Evolutionary conservation across 2,113 vertebrate genomes (phyloP).

Genomic region (Sitta europaea): DNA sequence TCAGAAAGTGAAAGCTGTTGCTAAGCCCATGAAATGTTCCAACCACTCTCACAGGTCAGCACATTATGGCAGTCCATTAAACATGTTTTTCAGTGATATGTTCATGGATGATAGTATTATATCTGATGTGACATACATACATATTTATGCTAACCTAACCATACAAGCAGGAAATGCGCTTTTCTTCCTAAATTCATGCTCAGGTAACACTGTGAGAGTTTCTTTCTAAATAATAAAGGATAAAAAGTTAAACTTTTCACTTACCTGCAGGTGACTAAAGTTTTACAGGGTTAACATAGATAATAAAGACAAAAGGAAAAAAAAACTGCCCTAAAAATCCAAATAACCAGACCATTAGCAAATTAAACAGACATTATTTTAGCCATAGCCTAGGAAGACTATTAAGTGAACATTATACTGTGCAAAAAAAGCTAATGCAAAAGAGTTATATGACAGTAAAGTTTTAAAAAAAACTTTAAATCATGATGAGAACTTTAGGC

Average conservation of each 20-base stretch:
- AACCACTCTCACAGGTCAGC: background rate
- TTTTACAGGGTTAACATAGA: background rate
- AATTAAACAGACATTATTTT: background rate
- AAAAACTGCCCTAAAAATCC: background rate
- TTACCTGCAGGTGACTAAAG: background rate
- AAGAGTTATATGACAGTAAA: background rate
- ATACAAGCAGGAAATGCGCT: background rate
- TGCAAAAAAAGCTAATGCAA: background rate
- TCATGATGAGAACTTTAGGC: background rate
- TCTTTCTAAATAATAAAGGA: background rate
- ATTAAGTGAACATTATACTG: background rate
- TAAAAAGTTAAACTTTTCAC: background rate
- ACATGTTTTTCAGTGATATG: background rate
- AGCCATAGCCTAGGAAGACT: background rate
- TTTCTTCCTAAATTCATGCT: background rate
- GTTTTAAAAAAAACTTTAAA: background rate
- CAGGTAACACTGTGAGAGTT: background rate
- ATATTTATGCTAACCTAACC: background rate
- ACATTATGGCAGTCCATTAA: background rate
- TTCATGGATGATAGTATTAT: background rate
- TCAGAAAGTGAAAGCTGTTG: background rate
- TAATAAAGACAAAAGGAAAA: background rate
- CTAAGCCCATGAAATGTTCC: background rate
- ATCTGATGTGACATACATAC: background rate
- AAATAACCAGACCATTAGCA: background rate